Conservation (phyloP, 2,113 vertebrate species). For the western clawed frog (Xenopus tropicalis) region DNA sequence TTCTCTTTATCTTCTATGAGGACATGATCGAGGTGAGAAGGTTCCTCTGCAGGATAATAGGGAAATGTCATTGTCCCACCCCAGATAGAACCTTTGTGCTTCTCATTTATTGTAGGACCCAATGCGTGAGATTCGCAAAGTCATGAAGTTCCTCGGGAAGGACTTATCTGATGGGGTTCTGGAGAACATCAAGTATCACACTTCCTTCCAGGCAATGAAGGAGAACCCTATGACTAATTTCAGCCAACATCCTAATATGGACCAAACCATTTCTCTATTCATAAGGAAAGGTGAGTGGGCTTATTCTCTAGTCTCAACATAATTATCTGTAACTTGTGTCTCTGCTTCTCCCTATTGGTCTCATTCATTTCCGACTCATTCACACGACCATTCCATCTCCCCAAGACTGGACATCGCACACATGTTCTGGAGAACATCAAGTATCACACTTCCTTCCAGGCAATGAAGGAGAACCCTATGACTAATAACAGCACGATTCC, state of each 20-base stretch:
- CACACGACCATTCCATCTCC: not conserved
- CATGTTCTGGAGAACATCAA: too few species aligned
- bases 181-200: constrained; percentile 55
- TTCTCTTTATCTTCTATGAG: too few species aligned
- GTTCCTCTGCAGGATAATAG: too few species aligned
- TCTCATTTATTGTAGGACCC: constrained; percentile 55
- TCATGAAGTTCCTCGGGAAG: constrained; percentile 69
- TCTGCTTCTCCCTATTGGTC: not conserved
- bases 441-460: too few species aligned
- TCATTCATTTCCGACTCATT: too few species aligned
- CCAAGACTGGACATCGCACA: too few species aligned
- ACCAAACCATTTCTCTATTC: constrained; percentile 17
- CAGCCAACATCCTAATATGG: constrained; percentile 46
- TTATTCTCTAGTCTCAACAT: not conserved
- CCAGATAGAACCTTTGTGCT: not conserved
- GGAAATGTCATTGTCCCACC: not conserved
- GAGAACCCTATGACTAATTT: not conserved
- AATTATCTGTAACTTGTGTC: not conserved
- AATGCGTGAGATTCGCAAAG: constrained; percentile 54
- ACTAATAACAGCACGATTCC: too few species aligned
- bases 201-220: constrained; percentile 56
- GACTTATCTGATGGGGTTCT: constrained; percentile 49
- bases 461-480: too few species aligned
- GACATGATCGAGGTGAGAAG: too few species aligned
- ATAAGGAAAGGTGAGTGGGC: constrained; percentile 26